Evolutionary conservation across 2,888 invertebrate species (phyloP), one percentile per base, ranked within the genome.

Genomic region (Vesta saturnalis): DNA sequence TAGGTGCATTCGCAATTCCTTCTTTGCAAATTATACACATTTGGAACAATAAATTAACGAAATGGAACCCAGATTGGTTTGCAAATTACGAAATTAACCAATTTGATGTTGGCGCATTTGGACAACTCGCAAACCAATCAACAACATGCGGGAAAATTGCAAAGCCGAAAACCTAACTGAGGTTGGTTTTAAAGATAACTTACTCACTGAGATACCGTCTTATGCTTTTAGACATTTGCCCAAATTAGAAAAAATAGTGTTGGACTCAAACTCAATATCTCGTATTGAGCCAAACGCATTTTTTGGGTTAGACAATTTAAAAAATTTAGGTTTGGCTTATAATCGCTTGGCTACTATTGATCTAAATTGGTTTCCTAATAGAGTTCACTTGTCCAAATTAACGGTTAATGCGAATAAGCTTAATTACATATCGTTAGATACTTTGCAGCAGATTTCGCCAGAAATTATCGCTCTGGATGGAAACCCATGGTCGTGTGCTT

Each of bases 21-120:
- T 35, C 12, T 1, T 19, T 62, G 12, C 18, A 16, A n/a, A 55
- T 16, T 1, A 5, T 62, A 1, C 19, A 39, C 22, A 16, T 35
- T 18, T 55, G 35, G 6, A 30, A 62, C 21, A 62, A 62, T 19
- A 54, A 46, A 4, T 39, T 62, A 5, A 21, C 16, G 2, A 22
- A 55, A 16, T 55, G 54, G 54, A 54, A 62, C 15, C 16, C n/a
- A 15, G 21, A 55, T 5, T 62, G 62, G 62, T 62, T 62, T 22
- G 12, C 8, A 3, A 46, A 35, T 54, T 10, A n/a, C 18, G 1
- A 14, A 4, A n/a, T n/a, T n/a, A 8, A 10, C 39, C 39, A 6
- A 12, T n/a, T 39, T n/a, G 8, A 21, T 16, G 2, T 14, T 19
- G 43, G 43, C 46, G 15, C 39, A 1, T 39, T 39, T n/a, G n/a